These are phyloP conservation scores for Ahaetulla prasina DNA, from an alignment of 2,113 vertebrate genomes.

Conservation along the genomic window DNA sequence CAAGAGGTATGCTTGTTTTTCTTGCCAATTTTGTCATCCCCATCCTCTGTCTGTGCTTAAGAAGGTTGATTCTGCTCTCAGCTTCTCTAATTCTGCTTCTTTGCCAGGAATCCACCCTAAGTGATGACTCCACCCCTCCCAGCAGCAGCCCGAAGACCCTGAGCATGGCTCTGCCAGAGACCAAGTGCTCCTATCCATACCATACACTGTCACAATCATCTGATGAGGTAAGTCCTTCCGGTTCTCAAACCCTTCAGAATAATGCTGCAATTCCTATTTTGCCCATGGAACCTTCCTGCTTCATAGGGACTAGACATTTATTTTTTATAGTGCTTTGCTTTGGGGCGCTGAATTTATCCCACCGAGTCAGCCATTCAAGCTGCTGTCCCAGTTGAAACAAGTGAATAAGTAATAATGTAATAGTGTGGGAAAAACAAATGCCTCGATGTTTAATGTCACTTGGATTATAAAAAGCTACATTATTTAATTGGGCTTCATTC, in stretches of 20 bases:
- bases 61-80: not conserved
- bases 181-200: slow-evolving; percentile 84
- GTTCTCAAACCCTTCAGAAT: not conserved
- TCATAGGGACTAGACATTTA: not conserved
- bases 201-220: slow-evolving; percentile 88
- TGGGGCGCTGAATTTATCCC: not conserved
- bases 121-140: slow-evolving; percentile 79
- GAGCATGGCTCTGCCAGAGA: slow-evolving; percentile 57
- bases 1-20: not conserved
- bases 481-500: not conserved
- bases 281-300: not conserved
- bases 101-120: slow-evolving; percentile 83
- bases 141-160: slow-evolving; percentile 72
- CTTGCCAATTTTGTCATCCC: not conserved
- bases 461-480: not conserved
- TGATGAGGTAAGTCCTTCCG: slow-evolving; percentile 75
- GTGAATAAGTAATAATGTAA: not conserved
- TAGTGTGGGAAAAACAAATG: not conserved
- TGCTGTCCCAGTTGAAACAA: not conserved
- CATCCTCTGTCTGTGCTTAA: not conserved
- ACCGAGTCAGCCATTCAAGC: not conserved
- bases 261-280: not conserved
- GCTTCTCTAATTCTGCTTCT: not conserved
- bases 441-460: not conserved
- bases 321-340: not conserved